Evolutionary conservation across 92 coral and sea anemone species (phyloP), one percentile per base, ranked within the genome.

Genomic region (Zoanthus gigantus): DNA sequence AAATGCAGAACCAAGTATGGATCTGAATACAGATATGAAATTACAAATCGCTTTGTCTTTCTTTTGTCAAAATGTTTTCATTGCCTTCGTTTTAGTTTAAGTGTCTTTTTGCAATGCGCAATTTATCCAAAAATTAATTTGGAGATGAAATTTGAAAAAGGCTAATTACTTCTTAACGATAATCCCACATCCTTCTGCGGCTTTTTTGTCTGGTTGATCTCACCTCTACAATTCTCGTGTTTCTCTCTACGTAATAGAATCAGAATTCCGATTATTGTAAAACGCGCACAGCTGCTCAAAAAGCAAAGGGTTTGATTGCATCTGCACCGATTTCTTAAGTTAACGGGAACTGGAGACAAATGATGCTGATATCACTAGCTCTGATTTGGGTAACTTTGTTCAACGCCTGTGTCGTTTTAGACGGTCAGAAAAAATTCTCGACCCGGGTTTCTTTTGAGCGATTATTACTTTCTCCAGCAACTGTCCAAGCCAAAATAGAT

Each of bases 91-190:
- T 9, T 63, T 28, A 9, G 5, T 63, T 63, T 17, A 1, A 63
- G 69, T 63, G 6, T 30, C 74, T 23, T 69, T 34, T 11, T 11
- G 14, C 74, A 31, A 30, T 16, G 58, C 45, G 56, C 29, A 12
- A 42, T 13, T 65, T 81, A 81, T 66, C 85, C 50, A 61, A 67
- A 63, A 23, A 81, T 81, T 65, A 66, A 81, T 81, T 66, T 29
- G 52, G 45, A 73, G 85, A 81, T 81, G 85, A 81, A 77, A 65
- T 67, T 81, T 47, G 47, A 71, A 66, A 47, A 81, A 52, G 42
- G 29, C 44, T 65, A 68, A 81, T 81, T 81, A 65, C 74, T 81
- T 81, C 74, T 81, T 81, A 81, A 81, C 74, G 85, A 81, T 81
- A 46, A 81, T 81, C 85, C 85, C 85, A 81, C 44, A 71, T 30